Conservation (phyloP, 1,140 invertebrate genomes). For the Acyrthosiphon pisum region DNA sequence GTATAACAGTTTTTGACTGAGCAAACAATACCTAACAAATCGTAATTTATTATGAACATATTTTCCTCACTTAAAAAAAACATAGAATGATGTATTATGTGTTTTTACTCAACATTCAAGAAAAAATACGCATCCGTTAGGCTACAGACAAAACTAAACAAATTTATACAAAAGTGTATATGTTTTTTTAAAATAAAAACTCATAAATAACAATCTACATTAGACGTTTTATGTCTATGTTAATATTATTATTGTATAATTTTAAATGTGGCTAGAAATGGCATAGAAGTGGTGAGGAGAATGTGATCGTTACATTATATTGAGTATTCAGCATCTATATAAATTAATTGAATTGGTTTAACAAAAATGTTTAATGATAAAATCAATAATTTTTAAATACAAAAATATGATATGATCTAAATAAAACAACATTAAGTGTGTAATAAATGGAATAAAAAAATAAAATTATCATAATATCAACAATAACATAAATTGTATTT, state of each 20-base stretch:
- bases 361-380: no score
- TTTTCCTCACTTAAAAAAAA: not conserved
- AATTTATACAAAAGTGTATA: not conserved
- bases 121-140: not conserved
- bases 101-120: not conserved
- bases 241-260: not conserved
- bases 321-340: not conserved
- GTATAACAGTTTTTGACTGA: not conserved
- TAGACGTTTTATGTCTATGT: not conserved
- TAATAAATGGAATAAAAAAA: not conserved
- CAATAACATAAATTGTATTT: not conserved
- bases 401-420: no score
- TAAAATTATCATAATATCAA: not conserved
- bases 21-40: slow-evolving; percentile 7
- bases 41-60: slow-evolving; percentile 21
- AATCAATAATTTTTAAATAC: no score
- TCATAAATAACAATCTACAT: not conserved
- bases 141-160: not conserved
- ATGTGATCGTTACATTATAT: not conserved
- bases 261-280: not conserved
- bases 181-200: not conserved
- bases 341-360: not conserved
- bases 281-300: not conserved
- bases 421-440: no score
- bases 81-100: not conserved